A percentile compares a stretch with the other conserved stretches of the same genome.
Conservation (phyloP, 2,797 vertebrate species). For the Melanotaenia parkinsoni region DNA sequence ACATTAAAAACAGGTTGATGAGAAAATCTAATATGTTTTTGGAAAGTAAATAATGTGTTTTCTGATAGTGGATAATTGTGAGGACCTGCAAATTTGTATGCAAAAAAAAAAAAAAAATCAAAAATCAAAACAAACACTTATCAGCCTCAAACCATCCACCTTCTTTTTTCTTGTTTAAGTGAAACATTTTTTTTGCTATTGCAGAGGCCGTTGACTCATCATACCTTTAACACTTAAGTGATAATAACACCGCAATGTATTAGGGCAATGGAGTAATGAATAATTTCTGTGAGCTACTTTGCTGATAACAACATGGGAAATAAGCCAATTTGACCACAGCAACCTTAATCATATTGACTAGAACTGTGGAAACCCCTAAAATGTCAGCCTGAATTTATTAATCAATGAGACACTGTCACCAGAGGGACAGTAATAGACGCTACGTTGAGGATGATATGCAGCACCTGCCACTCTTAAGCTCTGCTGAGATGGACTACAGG, state of each 20-base stretch:
- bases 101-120: too few species aligned
- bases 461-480: constrained; percentile 79
- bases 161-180: neutral
- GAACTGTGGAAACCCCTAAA: constrained; percentile 60
- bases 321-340: constrained; percentile 60
- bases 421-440: constrained; percentile 70
- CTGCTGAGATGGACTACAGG: constrained; percentile 70
- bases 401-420: constrained; percentile 70
- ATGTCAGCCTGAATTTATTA: constrained; percentile 69
- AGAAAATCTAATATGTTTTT: neutral
- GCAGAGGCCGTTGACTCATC: constrained; percentile 16
- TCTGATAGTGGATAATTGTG: neutral
- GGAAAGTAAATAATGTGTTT: neutral
- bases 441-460: constrained; percentile 69
- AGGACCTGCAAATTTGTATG: neutral
- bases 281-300: constrained; percentile 39
- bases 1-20: constrained; percentile 7
- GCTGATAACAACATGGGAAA: constrained; percentile 52
- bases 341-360: constrained; percentile 72
- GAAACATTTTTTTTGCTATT: constrained; percentile 11
- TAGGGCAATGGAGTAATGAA: constrained; percentile 37
- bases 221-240: constrained; percentile 25
- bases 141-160: neutral
- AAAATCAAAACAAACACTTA: neutral
- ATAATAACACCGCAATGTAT: constrained; percentile 37